Base-by-base conservation (phyloP, 1,140 invertebrate genomes). In the Drosophila murphyi region DNA sequence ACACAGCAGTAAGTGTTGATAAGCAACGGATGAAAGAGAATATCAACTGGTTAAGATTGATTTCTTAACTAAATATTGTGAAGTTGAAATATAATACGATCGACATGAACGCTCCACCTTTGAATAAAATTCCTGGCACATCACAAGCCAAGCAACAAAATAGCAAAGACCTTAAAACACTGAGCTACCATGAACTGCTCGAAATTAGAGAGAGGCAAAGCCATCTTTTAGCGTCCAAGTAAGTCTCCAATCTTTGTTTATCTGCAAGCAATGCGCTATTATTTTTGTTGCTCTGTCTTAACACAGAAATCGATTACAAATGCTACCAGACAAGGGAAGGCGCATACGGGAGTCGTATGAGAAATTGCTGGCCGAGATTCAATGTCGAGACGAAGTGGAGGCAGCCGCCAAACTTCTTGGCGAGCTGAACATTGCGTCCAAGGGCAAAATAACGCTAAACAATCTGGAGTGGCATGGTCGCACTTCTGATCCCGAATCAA, bases 381-480 rank as follows among this genome's bases (percentile, higher is more conserved):
- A 93, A 43, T 79, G 90, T 32, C 94, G 94, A 48, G 89, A 95
- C 80, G 93, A 95, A 78, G 88, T 95, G 31, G 94, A 96, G 12
- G 85, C 94, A 72, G 92, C 95, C 31, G 94, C 94, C 51, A 85
- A 92, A 54, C 89, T 96, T 34, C 85, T 96, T 0, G 94, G 94
- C 20, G 93, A 93, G 57, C 90, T 96, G 39, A 95, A 95, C 67
- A 93, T 96, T 61, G 94, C 92, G 48, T 82, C 90, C 4, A 92
- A 94, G 45, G 94, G 94, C 31, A 94, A 94, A 82, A 87, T 93
- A 32, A 93, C 93, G 2, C 92, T 96, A 35, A 94, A 94, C 81
- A 93, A 95, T 82, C 83, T 96, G 4, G 96, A 96, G 93, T 96
- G 96, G 96, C 93, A 94, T 68, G 94, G 95, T 37, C 83, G 91